Evolutionary conservation across 2,113 vertebrate species (phyloP), one percentile per base, ranked within the genome.

Genomic region (Benitochromis conjunctus): DNA sequence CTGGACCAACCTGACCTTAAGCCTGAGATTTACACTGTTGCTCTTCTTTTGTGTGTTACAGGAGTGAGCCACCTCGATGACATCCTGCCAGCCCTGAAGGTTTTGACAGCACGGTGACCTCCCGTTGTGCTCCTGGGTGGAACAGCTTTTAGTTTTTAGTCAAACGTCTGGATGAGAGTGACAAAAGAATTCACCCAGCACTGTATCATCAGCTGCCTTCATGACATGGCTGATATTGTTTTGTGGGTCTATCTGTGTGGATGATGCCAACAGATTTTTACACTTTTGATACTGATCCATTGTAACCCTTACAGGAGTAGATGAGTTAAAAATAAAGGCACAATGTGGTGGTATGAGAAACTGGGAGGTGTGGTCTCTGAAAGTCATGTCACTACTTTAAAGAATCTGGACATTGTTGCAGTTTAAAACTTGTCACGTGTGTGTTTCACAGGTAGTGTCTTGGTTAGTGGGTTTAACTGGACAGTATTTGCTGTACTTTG

Each of bases 71-170:
- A 93, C 2, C 55, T 98, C 91, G 96, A 97, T 41, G 96, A 97
- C 78, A 95, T 98, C 93, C 90, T 99, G 88, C 97, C 97, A 46
- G 89, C 96, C 64, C 94, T 98, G 85, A 94, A 34, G 82, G 92
- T 93, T 48, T 78, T 98, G 94, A 97, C 83, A 1, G n/a, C 76
- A 4, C 62, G n/a, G 1, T 90, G 79, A 85, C 9, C 16, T 26
- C 26, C 26, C n/a, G n/a, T n/a, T n/a, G n/a, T n/a, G n/a, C 26
- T 26, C 26, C 26, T 26, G 26, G 26, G 26, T 26, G n/a, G n/a
- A n/a, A n/a, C 54, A 43, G 3, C 54, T 56, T 58, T 34, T 48
- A 77, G 18, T 31, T 46, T 62, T 54, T 3, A 79, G 74, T 56
- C 66, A 71, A 29, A 1, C 41, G 3, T 71, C 41, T 53, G 51